phyloP scores from a whole-genome alignment of 1,140 invertebrate genomes.

The Listronotus bonariensis region DNA sequence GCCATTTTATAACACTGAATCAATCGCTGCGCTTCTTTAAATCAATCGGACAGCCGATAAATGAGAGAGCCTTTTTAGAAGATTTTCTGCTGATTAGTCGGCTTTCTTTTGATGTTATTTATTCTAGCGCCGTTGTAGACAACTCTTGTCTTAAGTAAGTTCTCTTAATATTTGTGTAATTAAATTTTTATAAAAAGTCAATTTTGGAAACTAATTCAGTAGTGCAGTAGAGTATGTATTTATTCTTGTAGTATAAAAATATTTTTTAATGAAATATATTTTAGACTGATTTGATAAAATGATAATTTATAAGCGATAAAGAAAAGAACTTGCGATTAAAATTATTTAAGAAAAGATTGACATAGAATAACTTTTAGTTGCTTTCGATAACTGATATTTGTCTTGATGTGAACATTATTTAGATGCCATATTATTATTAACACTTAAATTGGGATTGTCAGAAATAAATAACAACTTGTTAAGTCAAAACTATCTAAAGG shows the following conservation, averaged over 20 bases:
- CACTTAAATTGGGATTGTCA: too few species aligned
- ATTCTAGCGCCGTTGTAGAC: constrained; percentile 27
- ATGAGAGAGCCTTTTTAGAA: constrained; percentile 26
- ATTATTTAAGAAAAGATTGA: constrained; percentile 28
- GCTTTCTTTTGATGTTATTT: constrained; percentile 16
- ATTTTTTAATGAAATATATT: not conserved
- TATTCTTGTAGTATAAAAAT: too few species aligned
- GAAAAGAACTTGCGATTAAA: constrained; percentile 25
- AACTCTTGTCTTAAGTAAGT: too few species aligned
- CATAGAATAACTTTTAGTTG: constrained; percentile 27
- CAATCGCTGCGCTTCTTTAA: constrained; percentile 17
- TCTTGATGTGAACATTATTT: not conserved
- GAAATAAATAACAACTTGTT: too few species aligned
- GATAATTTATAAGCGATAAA: constrained; percentile 1
- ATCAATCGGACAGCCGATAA: constrained; percentile 31
- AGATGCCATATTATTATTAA: not conserved
- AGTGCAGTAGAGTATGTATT: too few species aligned
- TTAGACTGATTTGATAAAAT: not conserved
- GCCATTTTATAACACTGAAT: constrained; percentile 11
- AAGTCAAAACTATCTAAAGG: too few species aligned
- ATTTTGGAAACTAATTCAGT: too few species aligned
- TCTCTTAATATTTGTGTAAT: too few species aligned
- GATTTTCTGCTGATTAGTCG: constrained; percentile 29
- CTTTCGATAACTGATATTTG: constrained; percentile 15
- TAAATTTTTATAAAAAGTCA: too few species aligned